phyloP scores from a whole-genome alignment of 2,113 vertebrate genomes.

The human (Homo sapiens) region GRCh38 chr4:46585001-46585500 shows the following conservation, averaged over 20 bases:
- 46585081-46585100: not conserved
- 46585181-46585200: not conserved
- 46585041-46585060: not conserved
- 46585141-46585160: not conserved
- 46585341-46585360: not conserved
- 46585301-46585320: not conserved
- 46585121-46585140: not conserved
- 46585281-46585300: not conserved
- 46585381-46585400: not conserved
- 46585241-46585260: not conserved
- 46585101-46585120: not conserved
- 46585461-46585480: not conserved
- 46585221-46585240: not conserved
- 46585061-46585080: not conserved
- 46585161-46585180: not conserved
- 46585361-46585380: not conserved
- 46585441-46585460: not conserved
- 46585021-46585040: not conserved
- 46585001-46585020: not conserved
- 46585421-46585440: not conserved
- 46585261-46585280: not conserved
- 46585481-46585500: not conserved
- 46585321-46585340: not conserved
- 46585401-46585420: not conserved
- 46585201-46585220: not conserved